These are phyloP conservation scores for Pseudochromis fuscus DNA, from an alignment of 2,797 vertebrate species.

Conservation along the genomic window DNA sequence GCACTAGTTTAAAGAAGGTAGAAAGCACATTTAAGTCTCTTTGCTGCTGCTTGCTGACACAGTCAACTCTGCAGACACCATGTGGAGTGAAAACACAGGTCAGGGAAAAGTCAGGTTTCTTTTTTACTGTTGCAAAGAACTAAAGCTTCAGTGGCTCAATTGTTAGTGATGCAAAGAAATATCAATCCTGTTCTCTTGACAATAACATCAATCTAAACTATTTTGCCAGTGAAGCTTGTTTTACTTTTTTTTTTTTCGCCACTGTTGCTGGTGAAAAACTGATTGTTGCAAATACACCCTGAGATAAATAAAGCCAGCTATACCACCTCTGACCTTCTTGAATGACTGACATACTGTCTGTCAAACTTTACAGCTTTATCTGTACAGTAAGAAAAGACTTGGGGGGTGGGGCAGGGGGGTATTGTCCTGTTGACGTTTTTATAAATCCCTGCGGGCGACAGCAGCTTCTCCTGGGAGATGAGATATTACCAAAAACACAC, in stretches of 20 bases:
- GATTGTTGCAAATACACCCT: not conserved
- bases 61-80: not conserved
- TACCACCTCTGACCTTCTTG: too few species aligned
- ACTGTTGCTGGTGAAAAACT: too few species aligned
- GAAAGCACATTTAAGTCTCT: too few species aligned
- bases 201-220: not conserved
- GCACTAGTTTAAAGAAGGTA: not conserved
- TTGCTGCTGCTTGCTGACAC: too few species aligned
- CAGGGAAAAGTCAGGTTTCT: not conserved
- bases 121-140: not conserved
- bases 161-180: not conserved
- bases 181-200: not conserved
- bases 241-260: not conserved
- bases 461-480: conserved; percentile 36
- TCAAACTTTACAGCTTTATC: conserved; percentile 8
- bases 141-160: not conserved
- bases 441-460: conserved; percentile 19
- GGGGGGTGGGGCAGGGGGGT: too few species aligned
- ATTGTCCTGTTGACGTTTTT: conserved; percentile 1
- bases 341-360: conserved; percentile 17
- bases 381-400: not conserved
- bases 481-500: conserved; percentile 27
- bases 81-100: not conserved
- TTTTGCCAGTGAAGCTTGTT: not conserved
- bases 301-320: not conserved